phyloP scores from a whole-genome alignment of 2,797 vertebrate species.

The Psittacula echo region DNA sequence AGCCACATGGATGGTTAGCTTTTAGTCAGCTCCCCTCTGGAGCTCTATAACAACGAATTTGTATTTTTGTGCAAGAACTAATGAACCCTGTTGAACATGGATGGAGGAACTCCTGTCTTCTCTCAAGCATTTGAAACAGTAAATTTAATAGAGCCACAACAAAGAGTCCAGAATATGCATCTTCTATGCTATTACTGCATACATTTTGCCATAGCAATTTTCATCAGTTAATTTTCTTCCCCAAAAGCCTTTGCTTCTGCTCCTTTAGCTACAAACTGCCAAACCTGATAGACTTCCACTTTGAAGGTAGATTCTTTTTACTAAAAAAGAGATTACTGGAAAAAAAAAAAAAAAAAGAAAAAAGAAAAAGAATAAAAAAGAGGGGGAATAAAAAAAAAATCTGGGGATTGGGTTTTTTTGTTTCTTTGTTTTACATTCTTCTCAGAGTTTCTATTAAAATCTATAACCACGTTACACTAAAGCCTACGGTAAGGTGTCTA shows the following conservation, averaged over 20 bases:
- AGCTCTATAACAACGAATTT: neutral
- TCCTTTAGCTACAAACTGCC: neutral
- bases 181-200: neutral
- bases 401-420: no score
- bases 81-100: neutral
- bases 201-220: neutral
- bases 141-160: neutral
- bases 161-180: neutral
- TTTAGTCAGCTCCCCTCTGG: neutral
- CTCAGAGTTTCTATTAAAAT: neutral
- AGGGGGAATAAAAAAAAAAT: neutral
- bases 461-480: neutral
- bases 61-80: neutral
- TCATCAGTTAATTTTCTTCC: neutral
- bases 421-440: neutral
- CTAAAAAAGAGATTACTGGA: neutral
- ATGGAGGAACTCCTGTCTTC: neutral
- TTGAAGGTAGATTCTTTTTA: neutral
- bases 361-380: accelerated
- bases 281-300: neutral
- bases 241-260: neutral
- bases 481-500: neutral
- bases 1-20: neutral
- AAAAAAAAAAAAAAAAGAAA: no score
- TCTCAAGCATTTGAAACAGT: neutral